A percentile compares a stretch with the other conserved stretches of the same genome.
phyloP scores from a whole-genome alignment of 2,888 invertebrate genomes.

The Rhagonycha fulva region DNA sequence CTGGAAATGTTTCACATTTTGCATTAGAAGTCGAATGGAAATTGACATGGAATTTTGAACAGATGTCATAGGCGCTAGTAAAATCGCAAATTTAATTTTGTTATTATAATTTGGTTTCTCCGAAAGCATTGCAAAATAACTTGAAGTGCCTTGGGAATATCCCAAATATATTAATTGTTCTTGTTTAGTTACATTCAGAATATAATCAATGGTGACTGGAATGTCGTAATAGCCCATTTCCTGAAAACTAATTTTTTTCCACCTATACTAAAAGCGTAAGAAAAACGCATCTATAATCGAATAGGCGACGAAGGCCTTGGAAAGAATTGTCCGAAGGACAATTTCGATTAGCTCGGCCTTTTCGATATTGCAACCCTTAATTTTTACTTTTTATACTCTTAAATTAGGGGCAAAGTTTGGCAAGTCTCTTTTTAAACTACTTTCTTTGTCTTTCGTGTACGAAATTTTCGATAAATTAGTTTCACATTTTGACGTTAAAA shows the following conservation, averaged over 20 bases:
- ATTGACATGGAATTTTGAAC: neutral
- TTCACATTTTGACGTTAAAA: no score
- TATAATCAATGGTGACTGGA: conserved; percentile 78
- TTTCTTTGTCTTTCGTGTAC: no score
- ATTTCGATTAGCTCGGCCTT: no score
- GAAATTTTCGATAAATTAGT: no score
- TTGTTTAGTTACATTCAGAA: conserved; percentile 62
- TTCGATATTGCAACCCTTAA: no score
- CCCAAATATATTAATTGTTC: conserved; percentile 74
- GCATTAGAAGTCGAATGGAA: neutral
- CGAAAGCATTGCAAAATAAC: conserved; percentile 70
- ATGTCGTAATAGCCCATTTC: conserved; percentile 60
- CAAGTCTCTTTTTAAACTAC: no score
- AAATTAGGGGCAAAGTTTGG: no score
- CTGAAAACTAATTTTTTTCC: neutral
- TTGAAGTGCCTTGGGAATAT: conserved; percentile 78
- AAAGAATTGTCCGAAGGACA: no score
- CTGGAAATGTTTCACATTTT: neutral
- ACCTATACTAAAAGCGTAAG: no score
- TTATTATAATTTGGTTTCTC: conserved; percentile 66
- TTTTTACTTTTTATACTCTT: no score
- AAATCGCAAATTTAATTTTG: conserved; percentile 68
- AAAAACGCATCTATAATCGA: no score
- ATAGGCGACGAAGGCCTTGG: no score
- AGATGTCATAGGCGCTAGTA: conserved; percentile 67